Evolutionary conservation across 2,888 invertebrate species (phyloP).

Genomic region (Ennomos erosarius): DNA sequence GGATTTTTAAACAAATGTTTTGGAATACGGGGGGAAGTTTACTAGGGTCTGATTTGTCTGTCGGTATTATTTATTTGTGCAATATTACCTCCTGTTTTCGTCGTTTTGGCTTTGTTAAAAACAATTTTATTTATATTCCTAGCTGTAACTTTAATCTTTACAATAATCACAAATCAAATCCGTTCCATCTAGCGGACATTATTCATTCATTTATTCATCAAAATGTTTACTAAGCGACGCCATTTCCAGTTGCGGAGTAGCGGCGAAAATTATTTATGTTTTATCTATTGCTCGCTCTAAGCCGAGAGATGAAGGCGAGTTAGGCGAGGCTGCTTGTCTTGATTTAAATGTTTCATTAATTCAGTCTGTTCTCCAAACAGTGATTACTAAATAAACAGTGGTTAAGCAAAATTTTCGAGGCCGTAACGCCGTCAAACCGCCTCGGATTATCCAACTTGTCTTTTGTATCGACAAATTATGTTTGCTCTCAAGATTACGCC

Average conservation of each 20-base stretch:
- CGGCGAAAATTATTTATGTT: slow-evolving; percentile 58
- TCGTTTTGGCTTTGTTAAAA: too few relatives aligned
- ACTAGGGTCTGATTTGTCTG: too few relatives aligned
- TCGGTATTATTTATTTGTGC: too few relatives aligned
- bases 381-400: slow-evolving; percentile 70
- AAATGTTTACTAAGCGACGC: slow-evolving; percentile 63
- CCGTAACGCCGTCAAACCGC: slow-evolving; percentile 36
- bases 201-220: slow-evolving; percentile 66
- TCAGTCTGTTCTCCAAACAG: slow-evolving; percentile 67
- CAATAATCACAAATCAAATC: slow-evolving; percentile 42
- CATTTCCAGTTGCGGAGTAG: slow-evolving; percentile 49
- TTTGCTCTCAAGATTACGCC: slow-evolving; percentile 56
- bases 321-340: slow-evolving; percentile 55
- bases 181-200: slow-evolving; percentile 37
- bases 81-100: too few relatives aligned
- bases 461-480: slow-evolving; percentile 64
- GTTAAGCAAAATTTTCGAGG: slow-evolving; percentile 51
- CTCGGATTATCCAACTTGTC: slow-evolving; percentile 58
- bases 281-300: slow-evolving; percentile 53
- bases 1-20: too few relatives aligned
- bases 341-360: slow-evolving; percentile 77
- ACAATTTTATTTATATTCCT: too few relatives aligned
- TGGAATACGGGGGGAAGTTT: too few relatives aligned
- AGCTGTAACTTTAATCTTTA: slow-evolving; percentile 16
- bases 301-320: slow-evolving; percentile 44